Evolutionary conservation across 1,140 invertebrate species (phyloP).

Genomic region (Plutomurus gul): DNA sequence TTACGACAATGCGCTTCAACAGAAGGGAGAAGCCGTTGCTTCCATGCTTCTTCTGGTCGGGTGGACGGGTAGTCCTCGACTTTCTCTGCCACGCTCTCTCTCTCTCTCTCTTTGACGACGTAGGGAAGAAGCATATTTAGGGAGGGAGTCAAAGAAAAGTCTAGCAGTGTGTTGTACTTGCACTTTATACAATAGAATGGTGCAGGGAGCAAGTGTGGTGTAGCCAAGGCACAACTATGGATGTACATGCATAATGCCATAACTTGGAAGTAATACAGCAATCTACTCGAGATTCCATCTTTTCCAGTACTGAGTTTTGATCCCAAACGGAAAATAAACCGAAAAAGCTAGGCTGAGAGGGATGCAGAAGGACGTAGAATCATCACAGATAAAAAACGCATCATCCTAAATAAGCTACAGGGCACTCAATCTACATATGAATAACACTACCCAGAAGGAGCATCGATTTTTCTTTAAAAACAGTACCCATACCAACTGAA

Average conservation of each 20-base stretch:
- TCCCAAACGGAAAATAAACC: conserved; percentile 42
- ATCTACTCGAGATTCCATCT: conserved; percentile 6
- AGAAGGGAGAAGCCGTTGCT: no score
- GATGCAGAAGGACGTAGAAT: conserved; percentile 12
- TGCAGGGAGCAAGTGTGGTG: neutral
- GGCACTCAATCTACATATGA: conserved; percentile 50
- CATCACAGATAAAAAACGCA: conserved; percentile 49
- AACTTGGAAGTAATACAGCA: no score
- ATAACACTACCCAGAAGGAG: conserved; percentile 28
- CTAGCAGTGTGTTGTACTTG: no score
- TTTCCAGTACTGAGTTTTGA: conserved; percentile 6
- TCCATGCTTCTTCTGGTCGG: no score
- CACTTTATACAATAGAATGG: no score
- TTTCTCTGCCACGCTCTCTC: no score
- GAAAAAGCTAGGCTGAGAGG: neutral
- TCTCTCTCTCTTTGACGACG: no score
- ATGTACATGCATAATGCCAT: neutral
- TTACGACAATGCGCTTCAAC: no score
- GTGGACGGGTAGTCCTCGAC: no score
- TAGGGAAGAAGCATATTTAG: no score
- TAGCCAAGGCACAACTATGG: neutral
- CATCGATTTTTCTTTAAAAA: conserved; percentile 39
- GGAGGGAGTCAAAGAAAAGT: no score
- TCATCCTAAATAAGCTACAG: conserved; percentile 46
- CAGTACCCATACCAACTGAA: neutral